A percentile compares a stretch with the other conserved stretches of the same genome.
Conservation (phyloP, 2,797 vertebrate genomes). For the Anguilla pacifica region DNA sequence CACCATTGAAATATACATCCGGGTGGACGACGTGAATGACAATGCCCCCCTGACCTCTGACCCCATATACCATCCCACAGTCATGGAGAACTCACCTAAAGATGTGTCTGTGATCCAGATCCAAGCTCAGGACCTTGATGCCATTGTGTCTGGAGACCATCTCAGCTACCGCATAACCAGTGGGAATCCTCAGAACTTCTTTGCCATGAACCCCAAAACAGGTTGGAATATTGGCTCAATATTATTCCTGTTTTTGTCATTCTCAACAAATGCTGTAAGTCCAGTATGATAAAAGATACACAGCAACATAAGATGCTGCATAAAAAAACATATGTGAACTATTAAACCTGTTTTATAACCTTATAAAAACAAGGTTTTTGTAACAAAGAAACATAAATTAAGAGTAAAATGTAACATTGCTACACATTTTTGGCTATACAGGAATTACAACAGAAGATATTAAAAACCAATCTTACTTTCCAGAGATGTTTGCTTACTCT, state of each 20-base stretch:
- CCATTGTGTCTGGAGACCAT: conserved; percentile 76
- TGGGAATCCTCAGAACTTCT: conserved; percentile 98
- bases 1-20: conserved; percentile 92
- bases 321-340: no score
- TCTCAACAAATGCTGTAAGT: background rate
- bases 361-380: no score
- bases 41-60: conserved; percentile 94
- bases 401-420: no score
- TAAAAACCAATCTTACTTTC: no score
- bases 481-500: no score
- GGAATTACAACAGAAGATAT: no score
- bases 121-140: conserved; percentile 91
- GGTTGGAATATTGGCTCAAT: conserved; percentile 68
- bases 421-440: background rate
- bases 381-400: no score
- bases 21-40: conserved; percentile 94
- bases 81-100: conserved; percentile 95
- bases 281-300: background rate
- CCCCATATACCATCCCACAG: conserved; percentile 88
- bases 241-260: background rate
- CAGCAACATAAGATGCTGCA: no score
- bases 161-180: conserved; percentile 90
- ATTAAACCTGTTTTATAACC: no score
- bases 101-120: conserved; percentile 92
- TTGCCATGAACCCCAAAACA: conserved; percentile 90